These are phyloP conservation scores for Brachystomella parvula DNA, from an alignment of 1,140 invertebrate genomes.

Conservation along the genomic window DNA sequence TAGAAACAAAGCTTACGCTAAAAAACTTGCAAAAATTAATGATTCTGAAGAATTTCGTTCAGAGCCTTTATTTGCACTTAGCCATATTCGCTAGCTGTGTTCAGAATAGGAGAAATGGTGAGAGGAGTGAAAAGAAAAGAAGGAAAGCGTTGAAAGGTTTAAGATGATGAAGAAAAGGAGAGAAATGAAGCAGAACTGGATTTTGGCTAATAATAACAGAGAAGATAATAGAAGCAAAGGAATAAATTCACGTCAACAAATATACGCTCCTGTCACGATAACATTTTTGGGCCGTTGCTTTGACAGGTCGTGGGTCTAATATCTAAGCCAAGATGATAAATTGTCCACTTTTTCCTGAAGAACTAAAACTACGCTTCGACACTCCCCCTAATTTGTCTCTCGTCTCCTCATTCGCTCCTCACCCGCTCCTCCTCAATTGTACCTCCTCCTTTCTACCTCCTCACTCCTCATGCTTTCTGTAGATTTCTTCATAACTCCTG, in stretches of 20 bases:
- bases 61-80: no score
- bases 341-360: conserved; percentile 25
- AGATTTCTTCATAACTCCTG: no score
- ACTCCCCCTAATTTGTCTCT: not conserved
- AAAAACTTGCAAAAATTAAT: no score
- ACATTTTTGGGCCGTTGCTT: conserved; percentile 37
- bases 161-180: not conserved
- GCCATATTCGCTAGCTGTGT: no score
- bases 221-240: conserved; percentile 23
- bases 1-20: no score
- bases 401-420: no score
- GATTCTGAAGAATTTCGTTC: no score
- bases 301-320: conserved; percentile 35
- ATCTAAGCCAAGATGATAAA: conserved; percentile 33
- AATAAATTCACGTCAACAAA: conserved; percentile 37
- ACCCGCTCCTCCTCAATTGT: no score
- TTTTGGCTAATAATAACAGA: not conserved
- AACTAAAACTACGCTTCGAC: not conserved
- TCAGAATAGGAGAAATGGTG: no score
- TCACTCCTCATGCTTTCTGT: no score
- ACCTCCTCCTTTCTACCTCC: no score
- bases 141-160: not conserved
- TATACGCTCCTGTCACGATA: conserved; percentile 33
- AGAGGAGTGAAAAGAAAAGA: not conserved
- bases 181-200: not conserved